Evolutionary conservation across 2,797 vertebrate genomes (phyloP).

Genomic region (Chromobotia macracanthus): DNA sequence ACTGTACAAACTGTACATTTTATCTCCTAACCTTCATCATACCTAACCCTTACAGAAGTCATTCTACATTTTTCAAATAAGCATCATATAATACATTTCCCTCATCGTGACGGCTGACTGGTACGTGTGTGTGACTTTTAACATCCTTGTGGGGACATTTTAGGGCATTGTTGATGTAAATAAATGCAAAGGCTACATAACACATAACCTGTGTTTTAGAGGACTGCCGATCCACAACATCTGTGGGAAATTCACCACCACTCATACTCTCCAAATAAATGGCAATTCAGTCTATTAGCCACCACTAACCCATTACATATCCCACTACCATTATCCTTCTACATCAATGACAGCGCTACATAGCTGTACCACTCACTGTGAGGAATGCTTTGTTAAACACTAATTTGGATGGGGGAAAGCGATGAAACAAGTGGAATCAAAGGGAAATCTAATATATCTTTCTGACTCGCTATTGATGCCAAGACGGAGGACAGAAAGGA

Average conservation of each 20-base stretch:
- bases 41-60: no score
- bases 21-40: no score
- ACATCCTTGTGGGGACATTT: not conserved
- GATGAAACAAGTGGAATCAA: conserved; percentile 63
- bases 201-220: conserved; percentile 25
- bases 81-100: no score
- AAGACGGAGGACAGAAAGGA: conserved; percentile 61
- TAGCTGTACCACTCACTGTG: conserved; percentile 48
- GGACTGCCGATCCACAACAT: conserved; percentile 39
- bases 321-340: conserved; percentile 54
- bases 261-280: conserved; percentile 64
- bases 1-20: no score
- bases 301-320: conserved; percentile 61
- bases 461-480: conserved; percentile 69
- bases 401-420: conserved; percentile 62
- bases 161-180: conserved; percentile 16
- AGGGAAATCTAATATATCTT: conserved; percentile 74
- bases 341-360: conserved; percentile 59
- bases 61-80: no score
- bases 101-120: no score
- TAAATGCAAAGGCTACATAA: conserved; percentile 9
- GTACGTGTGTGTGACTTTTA: no score
- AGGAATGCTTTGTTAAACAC: conserved; percentile 67
- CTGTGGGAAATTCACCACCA: conserved; percentile 60
- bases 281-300: conserved; percentile 62